phyloP scores from a whole-genome alignment of 2,113 vertebrate species.

The Scatophagus argus region DNA sequence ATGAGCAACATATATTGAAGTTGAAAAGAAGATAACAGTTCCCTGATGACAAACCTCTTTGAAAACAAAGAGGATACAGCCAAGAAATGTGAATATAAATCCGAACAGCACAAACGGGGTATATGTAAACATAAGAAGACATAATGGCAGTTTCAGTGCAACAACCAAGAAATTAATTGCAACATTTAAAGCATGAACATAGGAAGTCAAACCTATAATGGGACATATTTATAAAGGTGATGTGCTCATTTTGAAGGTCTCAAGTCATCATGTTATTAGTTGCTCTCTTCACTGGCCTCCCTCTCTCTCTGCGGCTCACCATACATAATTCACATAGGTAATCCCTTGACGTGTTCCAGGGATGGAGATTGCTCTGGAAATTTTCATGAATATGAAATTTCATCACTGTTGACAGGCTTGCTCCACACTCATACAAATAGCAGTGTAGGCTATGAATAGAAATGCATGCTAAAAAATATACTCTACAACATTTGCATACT shows the following conservation, averaged over 20 bases:
- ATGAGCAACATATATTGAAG: background rate
- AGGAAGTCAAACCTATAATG: slow-evolving; percentile 31
- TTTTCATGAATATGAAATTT: slow-evolving; percentile 79
- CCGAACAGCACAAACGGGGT: background rate
- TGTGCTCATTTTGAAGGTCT: slow-evolving; percentile 6
- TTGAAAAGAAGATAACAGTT: slow-evolving; percentile 7
- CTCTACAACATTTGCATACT: slow-evolving; percentile 47
- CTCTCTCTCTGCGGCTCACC: slow-evolving; percentile 25
- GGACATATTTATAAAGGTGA: slow-evolving; percentile 15
- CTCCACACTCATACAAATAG: slow-evolving; percentile 58
- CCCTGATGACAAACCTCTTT: background rate
- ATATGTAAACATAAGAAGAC: background rate
- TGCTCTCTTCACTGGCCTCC: slow-evolving; percentile 21
- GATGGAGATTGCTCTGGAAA: slow-evolving; percentile 69
- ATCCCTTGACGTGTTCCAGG: slow-evolving; percentile 64
- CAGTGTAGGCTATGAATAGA: slow-evolving; percentile 50
- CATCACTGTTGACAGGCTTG: slow-evolving; percentile 62
- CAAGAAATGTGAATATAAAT: slow-evolving; percentile 4
- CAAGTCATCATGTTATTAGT: slow-evolving; percentile 34
- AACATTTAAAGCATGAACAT: slow-evolving; percentile 2
- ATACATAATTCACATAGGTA: slow-evolving; percentile 75
- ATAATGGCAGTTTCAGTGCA: background rate
- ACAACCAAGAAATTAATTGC: background rate
- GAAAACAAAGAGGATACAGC: background rate
- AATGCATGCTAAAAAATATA: slow-evolving; percentile 58